phyloP scores from a whole-genome alignment of 2,888 invertebrate species.

The Strigamia crassipes region DNA sequence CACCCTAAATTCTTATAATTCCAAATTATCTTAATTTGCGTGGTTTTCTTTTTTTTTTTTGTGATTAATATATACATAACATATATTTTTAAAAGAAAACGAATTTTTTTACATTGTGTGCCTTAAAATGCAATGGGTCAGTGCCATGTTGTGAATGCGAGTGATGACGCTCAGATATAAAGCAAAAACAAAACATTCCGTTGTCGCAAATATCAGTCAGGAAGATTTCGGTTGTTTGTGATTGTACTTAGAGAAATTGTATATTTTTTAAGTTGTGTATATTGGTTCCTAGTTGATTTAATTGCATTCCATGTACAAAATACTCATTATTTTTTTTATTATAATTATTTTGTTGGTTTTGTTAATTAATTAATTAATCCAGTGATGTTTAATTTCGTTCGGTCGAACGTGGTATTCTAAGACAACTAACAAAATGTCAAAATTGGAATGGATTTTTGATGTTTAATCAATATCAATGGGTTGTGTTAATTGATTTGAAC shows the following conservation, averaged over 20 bases:
- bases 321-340: not conserved
- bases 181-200: not conserved
- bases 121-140: slow-evolving; percentile 22
- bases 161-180: not conserved
- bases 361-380: too few species aligned
- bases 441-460: not conserved
- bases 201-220: not conserved
- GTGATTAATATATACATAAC: not conserved
- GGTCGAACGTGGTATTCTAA: not conserved
- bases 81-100: not conserved
- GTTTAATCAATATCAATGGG: not conserved
- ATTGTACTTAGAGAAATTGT: slow-evolving; percentile 20
- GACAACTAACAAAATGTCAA: not conserved
- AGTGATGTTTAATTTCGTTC: not conserved
- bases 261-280: not conserved
- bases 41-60: not conserved
- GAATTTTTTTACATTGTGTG: not conserved
- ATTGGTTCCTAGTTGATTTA: not conserved
- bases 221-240: not conserved
- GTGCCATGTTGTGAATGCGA: not conserved
- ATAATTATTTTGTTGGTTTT: too few species aligned
- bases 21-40: not conserved
- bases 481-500: not conserved
- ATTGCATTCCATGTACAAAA: not conserved
- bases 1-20: not conserved